Conservation (phyloP, 35 echinoderm and acorn worm species). For the Stichopus chloronotus region DNA sequence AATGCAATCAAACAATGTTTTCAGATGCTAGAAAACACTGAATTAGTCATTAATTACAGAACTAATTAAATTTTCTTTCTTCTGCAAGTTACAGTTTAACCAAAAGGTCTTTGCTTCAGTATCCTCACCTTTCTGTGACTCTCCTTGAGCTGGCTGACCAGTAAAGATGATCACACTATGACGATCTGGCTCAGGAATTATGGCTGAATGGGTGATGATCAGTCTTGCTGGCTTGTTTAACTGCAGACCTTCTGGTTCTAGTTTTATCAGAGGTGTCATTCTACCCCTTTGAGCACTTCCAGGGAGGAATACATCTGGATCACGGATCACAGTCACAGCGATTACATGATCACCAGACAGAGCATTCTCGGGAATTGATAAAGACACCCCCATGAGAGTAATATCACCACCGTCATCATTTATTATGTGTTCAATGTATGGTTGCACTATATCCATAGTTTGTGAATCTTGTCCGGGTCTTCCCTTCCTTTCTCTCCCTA, state of each 20-base stretch:
- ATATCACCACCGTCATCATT: background rate
- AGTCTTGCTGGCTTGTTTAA: background rate
- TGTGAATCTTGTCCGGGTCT: background rate
- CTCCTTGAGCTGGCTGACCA: background rate
- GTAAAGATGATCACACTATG: background rate
- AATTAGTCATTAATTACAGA: too few relatives aligned
- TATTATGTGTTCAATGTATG: background rate
- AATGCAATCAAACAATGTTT: too few relatives aligned
- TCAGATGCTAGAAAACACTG: too few relatives aligned
- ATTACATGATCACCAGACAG: background rate
- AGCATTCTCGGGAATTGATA: background rate
- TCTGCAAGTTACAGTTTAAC: too few relatives aligned
- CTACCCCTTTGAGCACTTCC: background rate
- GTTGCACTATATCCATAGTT: background rate
- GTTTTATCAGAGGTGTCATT: background rate
- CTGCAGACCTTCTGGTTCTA: background rate
- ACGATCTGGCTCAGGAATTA: background rate
- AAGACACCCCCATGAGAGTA: background rate
- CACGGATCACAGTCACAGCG: background rate
- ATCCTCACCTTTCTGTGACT: background rate
- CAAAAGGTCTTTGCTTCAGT: too few relatives aligned
- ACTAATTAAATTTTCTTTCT: too few relatives aligned
- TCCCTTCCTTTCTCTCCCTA: background rate
- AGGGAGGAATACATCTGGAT: background rate
- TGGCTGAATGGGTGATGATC: background rate